A percentile compares a stretch with the other conserved stretches of the same genome.
Evolutionary conservation across 2,797 vertebrate species (phyloP).

Genomic region (Lithobates sylvaticus): DNA sequence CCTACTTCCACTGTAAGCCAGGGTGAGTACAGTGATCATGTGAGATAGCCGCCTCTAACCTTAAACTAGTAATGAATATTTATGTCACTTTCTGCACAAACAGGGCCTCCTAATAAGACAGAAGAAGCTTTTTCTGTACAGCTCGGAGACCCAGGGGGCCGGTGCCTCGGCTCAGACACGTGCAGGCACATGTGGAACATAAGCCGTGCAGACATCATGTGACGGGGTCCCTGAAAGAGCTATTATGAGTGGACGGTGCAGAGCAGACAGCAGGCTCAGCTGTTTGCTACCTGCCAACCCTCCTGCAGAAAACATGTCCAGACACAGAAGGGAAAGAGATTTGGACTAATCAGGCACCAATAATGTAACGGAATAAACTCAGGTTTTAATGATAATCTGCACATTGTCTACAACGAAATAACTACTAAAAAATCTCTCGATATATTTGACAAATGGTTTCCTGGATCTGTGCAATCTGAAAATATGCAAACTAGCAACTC

Average conservation of each 20-base stretch:
- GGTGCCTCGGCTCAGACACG: not conserved
- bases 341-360: too few relatives aligned
- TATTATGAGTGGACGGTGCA: not conserved
- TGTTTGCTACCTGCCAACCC: too few relatives aligned
- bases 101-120: constrained; percentile 26
- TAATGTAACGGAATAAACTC: too few relatives aligned
- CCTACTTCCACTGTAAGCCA: too few relatives aligned
- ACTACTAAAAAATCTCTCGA: too few relatives aligned
- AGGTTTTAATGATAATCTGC: too few relatives aligned
- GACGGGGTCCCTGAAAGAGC: not conserved
- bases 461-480: too few relatives aligned
- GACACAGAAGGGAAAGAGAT: too few relatives aligned
- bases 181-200: constrained; percentile 10
- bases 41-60: constrained; percentile 15
- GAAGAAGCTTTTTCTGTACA: constrained; percentile 7
- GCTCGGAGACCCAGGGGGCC: constrained; percentile 2
- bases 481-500: too few relatives aligned
- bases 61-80: constrained; percentile 24
- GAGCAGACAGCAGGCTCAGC: not conserved
- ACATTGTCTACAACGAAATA: too few relatives aligned
- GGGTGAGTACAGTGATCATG: not conserved
- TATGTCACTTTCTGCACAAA: constrained; percentile 14
- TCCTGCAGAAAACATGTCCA: too few relatives aligned
- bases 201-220: not conserved
- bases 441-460: too few relatives aligned